Base-by-base conservation (phyloP, 2,888 invertebrate genomes). In the Cartodere bifasciata region DNA sequence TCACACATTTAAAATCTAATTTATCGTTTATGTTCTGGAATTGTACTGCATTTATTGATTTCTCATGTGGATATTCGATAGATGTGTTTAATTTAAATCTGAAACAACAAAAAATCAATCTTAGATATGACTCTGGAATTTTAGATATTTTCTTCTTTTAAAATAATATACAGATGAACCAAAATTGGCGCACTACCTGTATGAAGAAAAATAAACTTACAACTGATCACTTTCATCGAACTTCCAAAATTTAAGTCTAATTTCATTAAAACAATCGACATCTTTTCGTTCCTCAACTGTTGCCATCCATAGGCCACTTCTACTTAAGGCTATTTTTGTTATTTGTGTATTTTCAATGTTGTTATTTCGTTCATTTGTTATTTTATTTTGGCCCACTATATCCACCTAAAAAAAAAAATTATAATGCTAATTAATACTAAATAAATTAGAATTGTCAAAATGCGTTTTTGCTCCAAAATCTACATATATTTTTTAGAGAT, bases 241-340 rank as follows among this genome's bases (percentile, higher is more conserved):
- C 33, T 61, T 48, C 84, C 85, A 86, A 57, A 85, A 85, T 50
- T 85, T 86, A 1, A 86, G 60, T 31, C 75, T 62, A 3, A 75
- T 58, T 56, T 84, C 82, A 4, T 67, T 62, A 9, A 7, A 38
- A 29, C 41, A 41, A 23, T 67, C 53, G 14, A 63, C 56, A 53
- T 78, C 75, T 45, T 71, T 64, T 35, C 72, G 62, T 34, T 67
- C 63, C 50, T 78, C 77, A 4, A 72, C 65, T 1, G 84, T 84
- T 4, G 73, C 80, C 62, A 86, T 63, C 85, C 86, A 86, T 4
- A 55, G 47, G 1, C 78, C 77, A 49, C 69, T 63, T 29, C 65
- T 61, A 51, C 72, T 74, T 33, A 85, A 64, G 1, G 77, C 74
- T n/a, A 75, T 65, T 42, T 68, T 65, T 3, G 67, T 70, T 0